Conservation (phyloP, 2,113 vertebrate genomes). For the Gnathonemus echidnorhynchus region DNA sequence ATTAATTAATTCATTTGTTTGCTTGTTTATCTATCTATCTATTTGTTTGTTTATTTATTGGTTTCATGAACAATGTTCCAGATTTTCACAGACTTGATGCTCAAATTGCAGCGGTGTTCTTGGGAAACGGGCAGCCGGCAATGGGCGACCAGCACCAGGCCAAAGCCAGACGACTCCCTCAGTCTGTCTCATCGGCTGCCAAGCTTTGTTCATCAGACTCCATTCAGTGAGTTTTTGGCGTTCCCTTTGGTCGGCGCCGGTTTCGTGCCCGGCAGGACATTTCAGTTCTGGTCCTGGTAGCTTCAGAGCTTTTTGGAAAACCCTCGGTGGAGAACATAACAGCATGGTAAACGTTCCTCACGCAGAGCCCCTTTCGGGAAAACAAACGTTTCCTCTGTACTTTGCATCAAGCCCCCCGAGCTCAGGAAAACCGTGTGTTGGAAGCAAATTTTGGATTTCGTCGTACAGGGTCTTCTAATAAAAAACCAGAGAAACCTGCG, state of each 20-base stretch:
- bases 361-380: background rate
- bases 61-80: background rate
- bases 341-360: background rate
- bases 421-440: background rate
- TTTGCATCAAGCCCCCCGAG: background rate
- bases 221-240: background rate
- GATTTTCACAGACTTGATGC: background rate
- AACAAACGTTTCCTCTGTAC: background rate
- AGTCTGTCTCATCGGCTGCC: background rate
- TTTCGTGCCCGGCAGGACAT: background rate
- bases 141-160: background rate
- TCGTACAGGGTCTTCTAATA: background rate
- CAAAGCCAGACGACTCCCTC: background rate
- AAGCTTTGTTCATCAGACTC: background rate
- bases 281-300: background rate
- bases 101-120: background rate
- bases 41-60: background rate
- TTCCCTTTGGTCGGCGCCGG: background rate
- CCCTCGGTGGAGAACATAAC: background rate
- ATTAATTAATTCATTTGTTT: background rate
- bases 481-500: background rate
- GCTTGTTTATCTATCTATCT: background rate
- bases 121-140: background rate
- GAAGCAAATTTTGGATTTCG: background rate
- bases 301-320: background rate